Conservation (phyloP, 2,888 invertebrate species). For the Zelleria hepariella region DNA sequence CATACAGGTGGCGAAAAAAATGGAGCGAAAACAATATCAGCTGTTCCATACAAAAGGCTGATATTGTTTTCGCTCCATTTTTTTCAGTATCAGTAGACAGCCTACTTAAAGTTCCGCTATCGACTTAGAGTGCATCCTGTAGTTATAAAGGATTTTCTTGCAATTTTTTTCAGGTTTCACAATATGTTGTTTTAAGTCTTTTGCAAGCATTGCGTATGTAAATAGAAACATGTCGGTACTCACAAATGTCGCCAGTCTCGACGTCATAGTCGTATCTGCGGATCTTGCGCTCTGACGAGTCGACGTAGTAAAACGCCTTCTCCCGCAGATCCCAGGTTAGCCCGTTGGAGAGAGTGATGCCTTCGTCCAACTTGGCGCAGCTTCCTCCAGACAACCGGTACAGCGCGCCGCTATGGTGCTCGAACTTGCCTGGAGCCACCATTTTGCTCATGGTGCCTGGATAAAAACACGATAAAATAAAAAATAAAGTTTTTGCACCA, state of each 20-base stretch:
- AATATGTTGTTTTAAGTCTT: too few species aligned
- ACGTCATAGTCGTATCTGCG: conserved; percentile 81
- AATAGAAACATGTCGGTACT: conserved; percentile 28
- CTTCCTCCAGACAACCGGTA: conserved; percentile 46
- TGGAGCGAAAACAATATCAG: too few species aligned
- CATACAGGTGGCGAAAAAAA: too few species aligned
- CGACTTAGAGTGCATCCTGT: too few species aligned
- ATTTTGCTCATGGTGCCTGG: conserved; percentile 73
- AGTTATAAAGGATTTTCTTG: too few species aligned
- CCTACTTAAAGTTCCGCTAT: too few species aligned
- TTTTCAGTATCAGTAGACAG: too few species aligned
- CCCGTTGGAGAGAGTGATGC: conserved; percentile 81
- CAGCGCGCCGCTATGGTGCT: conserved; percentile 52
- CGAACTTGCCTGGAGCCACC: conserved; percentile 44
- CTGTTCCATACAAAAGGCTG: too few species aligned
- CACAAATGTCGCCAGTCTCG: conserved; percentile 75
- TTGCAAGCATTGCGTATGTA: not conserved
- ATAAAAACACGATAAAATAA: too few species aligned
- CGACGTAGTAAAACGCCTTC: conserved; percentile 81
- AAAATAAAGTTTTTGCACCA: not conserved
- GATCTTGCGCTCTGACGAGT: conserved; percentile 75
- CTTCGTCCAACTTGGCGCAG: conserved; percentile 24
- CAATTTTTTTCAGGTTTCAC: too few species aligned
- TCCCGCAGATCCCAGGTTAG: conserved; percentile 80
- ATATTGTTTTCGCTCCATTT: too few species aligned